Percentiles rank a stretch among this genome's conserved stretches.
Conservation (phyloP, 2,888 invertebrate species). For the Biston betularia region DNA sequence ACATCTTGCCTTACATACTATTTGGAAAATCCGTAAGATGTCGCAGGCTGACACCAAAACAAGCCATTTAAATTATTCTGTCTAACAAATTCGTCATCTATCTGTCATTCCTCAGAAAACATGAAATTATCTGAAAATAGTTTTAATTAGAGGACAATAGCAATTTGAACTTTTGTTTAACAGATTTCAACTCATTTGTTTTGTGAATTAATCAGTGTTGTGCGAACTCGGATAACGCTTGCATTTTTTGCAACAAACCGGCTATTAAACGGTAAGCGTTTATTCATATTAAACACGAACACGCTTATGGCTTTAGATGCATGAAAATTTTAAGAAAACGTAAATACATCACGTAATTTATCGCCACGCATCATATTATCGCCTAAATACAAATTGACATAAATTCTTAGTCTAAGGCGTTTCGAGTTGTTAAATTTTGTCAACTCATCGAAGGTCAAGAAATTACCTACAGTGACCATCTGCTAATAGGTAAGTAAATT, state of each 20-base stretch:
- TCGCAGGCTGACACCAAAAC: background rate
- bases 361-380: conserved; percentile 1
- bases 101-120: too few relatives aligned
- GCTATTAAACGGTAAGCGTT: background rate
- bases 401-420: background rate
- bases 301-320: background rate
- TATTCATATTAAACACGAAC: background rate
- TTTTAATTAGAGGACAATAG: too few relatives aligned
- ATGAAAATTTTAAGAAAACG: background rate
- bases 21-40: conserved; percentile 12
- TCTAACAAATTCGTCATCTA: conserved; percentile 1
- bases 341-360: background rate
- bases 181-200: background rate
- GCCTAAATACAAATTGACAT: background rate
- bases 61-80: background rate
- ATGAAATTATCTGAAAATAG: too few relatives aligned
- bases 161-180: too few relatives aligned
- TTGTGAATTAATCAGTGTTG: background rate
- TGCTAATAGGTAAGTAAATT: conserved; percentile 3
- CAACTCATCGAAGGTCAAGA: conserved; percentile 8
- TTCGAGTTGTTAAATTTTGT: background rate
- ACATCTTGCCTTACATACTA: background rate
- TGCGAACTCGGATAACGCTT: background rate
- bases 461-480: conserved; percentile 2
- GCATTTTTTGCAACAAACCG: background rate